Evolutionary conservation across 2,888 invertebrate species (phyloP).

Genomic region (Lepidochrysops patricia): DNA sequence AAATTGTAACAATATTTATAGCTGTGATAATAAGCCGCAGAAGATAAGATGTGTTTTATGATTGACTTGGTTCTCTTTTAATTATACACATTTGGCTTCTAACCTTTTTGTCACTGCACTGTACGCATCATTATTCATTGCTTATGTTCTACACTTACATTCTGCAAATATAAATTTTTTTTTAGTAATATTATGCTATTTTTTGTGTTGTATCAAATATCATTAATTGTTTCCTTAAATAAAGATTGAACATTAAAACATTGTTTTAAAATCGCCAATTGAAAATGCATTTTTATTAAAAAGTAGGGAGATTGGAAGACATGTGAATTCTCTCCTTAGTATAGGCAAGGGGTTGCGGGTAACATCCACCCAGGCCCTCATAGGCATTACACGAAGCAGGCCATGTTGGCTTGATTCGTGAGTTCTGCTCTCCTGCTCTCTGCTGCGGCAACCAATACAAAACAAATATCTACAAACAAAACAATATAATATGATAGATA

Average conservation of each 20-base stretch:
- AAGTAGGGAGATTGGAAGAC: too few species aligned
- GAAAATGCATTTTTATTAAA: not conserved
- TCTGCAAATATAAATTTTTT: not conserved
- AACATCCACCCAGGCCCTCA: too few species aligned
- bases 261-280: not conserved
- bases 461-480: too few species aligned
- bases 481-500: too few species aligned
- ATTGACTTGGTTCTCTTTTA: too few species aligned
- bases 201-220: not conserved
- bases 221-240: not conserved
- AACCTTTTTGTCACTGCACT: not conserved
- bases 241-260: not conserved
- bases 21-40: not conserved
- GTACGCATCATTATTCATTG: not conserved
- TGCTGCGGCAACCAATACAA: too few species aligned
- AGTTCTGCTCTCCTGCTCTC: too few species aligned
- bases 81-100: not conserved
- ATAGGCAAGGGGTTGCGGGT: too few species aligned
- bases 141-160: not conserved
- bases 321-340: too few species aligned
- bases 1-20: not conserved
- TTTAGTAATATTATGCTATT: not conserved
- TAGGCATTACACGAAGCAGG: too few species aligned
- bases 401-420: too few species aligned
- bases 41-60: not conserved